These are phyloP conservation scores for Melanaphis sacchari DNA, from an alignment of 1,140 invertebrate genomes.

Conservation along the genomic window DNA sequence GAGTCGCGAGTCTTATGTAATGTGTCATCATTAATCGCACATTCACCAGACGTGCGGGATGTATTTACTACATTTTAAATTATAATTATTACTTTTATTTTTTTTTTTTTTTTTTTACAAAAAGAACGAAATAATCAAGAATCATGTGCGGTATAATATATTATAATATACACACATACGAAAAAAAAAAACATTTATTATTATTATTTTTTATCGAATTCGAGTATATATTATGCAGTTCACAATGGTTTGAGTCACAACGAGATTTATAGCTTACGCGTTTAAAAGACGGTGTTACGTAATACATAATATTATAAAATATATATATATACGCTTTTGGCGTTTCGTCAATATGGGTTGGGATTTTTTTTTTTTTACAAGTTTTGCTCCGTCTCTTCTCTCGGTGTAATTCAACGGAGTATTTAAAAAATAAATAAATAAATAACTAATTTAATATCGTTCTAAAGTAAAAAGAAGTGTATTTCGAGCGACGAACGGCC, in stretches of 20 bases:
- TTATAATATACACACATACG: not conserved
- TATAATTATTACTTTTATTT: no score
- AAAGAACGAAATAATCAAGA: not conserved
- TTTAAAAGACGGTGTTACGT: not conserved
- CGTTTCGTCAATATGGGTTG: constrained; percentile 10
- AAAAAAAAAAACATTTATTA: not conserved
- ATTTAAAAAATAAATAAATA: not conserved
- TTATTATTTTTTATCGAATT: not conserved
- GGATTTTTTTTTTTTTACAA: not conserved
- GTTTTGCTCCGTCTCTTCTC: not conserved
- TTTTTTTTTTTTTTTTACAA: not conserved
- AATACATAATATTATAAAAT: constrained; percentile 2
- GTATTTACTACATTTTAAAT: not conserved
- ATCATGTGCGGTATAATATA: not conserved
- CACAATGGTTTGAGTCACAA: not conserved
- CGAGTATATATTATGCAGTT: not conserved
- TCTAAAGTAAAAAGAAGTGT: constrained; percentile 12
- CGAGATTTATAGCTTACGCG: not conserved
- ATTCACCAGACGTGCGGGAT: not conserved
- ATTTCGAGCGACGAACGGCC: not conserved
- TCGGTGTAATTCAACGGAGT: not conserved
- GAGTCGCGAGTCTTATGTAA: not conserved
- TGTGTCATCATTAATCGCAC: not conserved
- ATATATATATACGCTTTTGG: not conserved
- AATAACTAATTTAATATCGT: not conserved